Percentiles rank a stretch among this genome's conserved stretches.
These are phyloP conservation scores for Cyanoderma ruficeps DNA, from an alignment of 2,113 vertebrate genomes.

Conservation along the genomic window DNA sequence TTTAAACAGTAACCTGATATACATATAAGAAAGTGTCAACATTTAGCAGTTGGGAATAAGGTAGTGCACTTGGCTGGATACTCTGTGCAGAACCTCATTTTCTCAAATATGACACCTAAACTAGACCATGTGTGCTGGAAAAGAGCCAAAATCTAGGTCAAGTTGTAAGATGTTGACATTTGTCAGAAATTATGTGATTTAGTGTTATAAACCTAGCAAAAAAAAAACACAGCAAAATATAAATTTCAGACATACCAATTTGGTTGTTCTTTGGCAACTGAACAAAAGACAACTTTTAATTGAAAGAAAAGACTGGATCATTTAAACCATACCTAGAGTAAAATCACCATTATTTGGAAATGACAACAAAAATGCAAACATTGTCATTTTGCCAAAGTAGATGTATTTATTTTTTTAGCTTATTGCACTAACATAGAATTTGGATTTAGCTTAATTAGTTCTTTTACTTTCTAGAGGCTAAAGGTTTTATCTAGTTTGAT, in stretches of 20 bases:
- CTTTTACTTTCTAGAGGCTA: not conserved
- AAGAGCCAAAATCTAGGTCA: not conserved
- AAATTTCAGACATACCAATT: not conserved
- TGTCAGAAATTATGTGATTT: not conserved
- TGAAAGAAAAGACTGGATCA: not conserved
- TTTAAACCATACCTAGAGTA: not conserved
- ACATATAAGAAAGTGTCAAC: constrained; percentile 2
- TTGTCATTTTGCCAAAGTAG: not conserved
- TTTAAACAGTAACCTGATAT: constrained; percentile 29
- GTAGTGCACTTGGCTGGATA: not conserved
- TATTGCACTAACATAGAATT: not conserved
- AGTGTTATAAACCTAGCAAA: not conserved
- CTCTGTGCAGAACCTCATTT: not conserved
- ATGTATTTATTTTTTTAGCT: not conserved
- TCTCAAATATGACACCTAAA: not conserved
- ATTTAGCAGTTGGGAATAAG: not conserved
- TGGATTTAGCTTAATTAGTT: not conserved
- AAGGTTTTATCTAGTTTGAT: not conserved
- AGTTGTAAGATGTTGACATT: not conserved
- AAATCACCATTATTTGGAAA: not conserved
- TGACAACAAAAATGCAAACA: not conserved
- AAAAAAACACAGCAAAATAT: not conserved
- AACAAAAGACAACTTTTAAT: not conserved
- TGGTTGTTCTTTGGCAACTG: not conserved
- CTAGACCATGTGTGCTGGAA: not conserved